phyloP scores from a whole-genome alignment of 2,797 vertebrate species.

The Fringilla coelebs region DNA sequence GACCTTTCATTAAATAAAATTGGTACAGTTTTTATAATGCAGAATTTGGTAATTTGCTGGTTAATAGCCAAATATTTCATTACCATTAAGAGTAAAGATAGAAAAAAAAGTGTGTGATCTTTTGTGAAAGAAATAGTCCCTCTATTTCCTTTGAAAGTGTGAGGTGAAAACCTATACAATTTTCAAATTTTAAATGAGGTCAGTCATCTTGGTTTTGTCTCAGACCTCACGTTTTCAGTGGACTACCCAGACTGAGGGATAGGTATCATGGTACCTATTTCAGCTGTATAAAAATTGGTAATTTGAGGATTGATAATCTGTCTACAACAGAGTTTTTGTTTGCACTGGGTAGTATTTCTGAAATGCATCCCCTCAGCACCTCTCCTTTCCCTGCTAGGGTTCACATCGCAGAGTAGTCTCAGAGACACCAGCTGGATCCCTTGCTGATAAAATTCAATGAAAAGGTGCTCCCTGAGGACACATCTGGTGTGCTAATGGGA shows the following conservation, averaged over 20 bases:
- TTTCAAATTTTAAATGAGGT: background rate
- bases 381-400: background rate
- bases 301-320: background rate
- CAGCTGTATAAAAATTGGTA: background rate
- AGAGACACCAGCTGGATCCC: background rate
- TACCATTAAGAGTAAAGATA: background rate
- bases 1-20: slow-evolving; percentile 9
- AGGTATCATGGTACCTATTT: background rate
- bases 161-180: background rate
- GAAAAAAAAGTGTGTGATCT: background rate
- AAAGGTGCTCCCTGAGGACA: background rate
- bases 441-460: background rate
- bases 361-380: background rate
- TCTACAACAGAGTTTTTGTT: background rate
- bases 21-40: background rate
- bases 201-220: background rate
- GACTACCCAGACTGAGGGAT: background rate
- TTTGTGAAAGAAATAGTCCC: background rate
- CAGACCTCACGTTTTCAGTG: background rate
- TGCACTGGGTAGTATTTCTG: background rate
- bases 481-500: background rate
- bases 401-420: accelerated
- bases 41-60: background rate
- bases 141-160: background rate
- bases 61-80: background rate